Base-by-base conservation (phyloP, 1,140 invertebrate genomes). In the Achatina immaculata region DNA sequence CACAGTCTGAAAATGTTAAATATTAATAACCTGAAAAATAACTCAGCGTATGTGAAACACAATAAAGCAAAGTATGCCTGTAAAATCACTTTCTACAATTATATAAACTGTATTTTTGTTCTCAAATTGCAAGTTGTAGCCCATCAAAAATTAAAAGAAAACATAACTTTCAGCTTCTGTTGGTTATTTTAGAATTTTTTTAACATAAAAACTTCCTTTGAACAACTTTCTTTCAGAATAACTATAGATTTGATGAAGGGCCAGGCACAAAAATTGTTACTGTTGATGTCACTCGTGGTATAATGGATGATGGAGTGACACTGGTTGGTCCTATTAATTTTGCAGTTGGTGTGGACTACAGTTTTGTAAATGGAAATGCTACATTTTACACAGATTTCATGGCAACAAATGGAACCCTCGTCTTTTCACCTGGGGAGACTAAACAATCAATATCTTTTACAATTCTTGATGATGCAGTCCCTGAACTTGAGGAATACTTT, bases 401-500 rank as follows among this genome's bases (percentile, higher is more conserved):
- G 21, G 84, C 82, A 0, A 48, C 31, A 4, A 85, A 84, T 82
- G 83, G 86, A 11, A 82, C 84, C 43, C 58, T 91, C 24, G 78
- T 82, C 7, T 90, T 90, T 79, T 34, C 31, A 42, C 28, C 85
- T 14, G 83, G 83, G 6, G 82, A 86, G 38, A 87, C 83, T 14
- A 55, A 42, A 28, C 85, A 85, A n/a, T 83, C 36, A 43, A 81
- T 90, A 31, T 69, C 69, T 3, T 75, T 91, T 68, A 28, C 83
- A 0, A 86, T 89, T 45, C 71, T 85, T 34, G 88, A 89, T 78
- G 90, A 91, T 73, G 65, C 19, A 19, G 40, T 81, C 68, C 89
- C 90, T 71, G 90, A 91, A 80, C 80, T 87, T 14, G 86, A 86
- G 51, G 89, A 89, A 77, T 69, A 43, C 6, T 89, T 87, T 62